A percentile compares a stretch with the other conserved stretches of the same genome.
Conservation (phyloP, 2,797 vertebrate species). For the Helarctos malayanus region DNA sequence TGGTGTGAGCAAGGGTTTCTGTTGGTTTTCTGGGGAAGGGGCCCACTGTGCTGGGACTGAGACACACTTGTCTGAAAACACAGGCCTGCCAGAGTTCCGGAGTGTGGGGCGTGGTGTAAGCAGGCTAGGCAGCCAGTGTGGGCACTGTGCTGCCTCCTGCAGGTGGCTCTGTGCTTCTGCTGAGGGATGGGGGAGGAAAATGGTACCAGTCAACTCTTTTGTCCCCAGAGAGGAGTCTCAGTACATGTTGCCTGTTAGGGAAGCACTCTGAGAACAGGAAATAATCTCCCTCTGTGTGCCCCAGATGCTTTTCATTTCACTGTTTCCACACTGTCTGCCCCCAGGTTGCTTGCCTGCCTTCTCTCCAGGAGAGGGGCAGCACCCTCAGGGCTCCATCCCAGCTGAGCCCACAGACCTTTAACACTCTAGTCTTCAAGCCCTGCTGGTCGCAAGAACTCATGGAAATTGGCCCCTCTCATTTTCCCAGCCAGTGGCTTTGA, state of each 20-base stretch:
- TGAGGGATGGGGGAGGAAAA: neutral
- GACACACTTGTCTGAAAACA: neutral
- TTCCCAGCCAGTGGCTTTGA: neutral
- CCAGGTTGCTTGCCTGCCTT: neutral
- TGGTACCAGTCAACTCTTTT: neutral
- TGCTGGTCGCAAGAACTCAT: neutral
- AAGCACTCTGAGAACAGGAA: neutral
- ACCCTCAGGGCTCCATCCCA: neutral
- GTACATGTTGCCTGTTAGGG: neutral
- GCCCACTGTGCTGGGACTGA: neutral
- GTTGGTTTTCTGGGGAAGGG: neutral
- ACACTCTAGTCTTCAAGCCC: neutral
- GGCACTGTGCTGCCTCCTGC: neutral
- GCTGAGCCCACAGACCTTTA: neutral
- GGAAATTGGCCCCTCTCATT: neutral
- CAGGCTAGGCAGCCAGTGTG: rapidly evolving
- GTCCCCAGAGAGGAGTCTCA: neutral
- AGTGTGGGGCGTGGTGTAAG: neutral
- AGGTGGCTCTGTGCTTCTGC: neutral
- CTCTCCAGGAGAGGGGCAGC: neutral
- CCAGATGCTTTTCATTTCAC: neutral
- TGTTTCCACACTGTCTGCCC: neutral
- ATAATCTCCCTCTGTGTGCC: neutral
- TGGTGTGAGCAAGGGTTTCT: neutral
- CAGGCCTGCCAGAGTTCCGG: neutral